These are phyloP conservation scores for Venturia canescens DNA, from an alignment of 1,140 invertebrate species.

Conservation along the genomic window DNA sequence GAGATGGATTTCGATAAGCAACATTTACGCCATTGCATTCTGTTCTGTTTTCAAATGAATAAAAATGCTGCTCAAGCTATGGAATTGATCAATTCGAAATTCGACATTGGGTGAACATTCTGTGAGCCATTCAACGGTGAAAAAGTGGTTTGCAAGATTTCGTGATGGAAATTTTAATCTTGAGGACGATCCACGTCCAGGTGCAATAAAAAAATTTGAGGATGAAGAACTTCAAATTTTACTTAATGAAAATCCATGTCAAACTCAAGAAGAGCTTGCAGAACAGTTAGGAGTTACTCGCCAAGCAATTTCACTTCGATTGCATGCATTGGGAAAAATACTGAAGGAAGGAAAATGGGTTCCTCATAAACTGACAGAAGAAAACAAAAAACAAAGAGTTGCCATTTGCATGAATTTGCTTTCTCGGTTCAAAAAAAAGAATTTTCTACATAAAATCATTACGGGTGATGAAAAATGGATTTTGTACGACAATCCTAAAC, in stretches of 20 bases:
- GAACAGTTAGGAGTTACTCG: slow-evolving; percentile 32
- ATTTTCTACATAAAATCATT: slow-evolving; percentile 16
- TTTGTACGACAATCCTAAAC: slow-evolving; percentile 22
- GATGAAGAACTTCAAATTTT: slow-evolving; percentile 45
- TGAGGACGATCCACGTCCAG: slow-evolving; percentile 41
- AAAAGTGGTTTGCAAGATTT: slow-evolving; percentile 30
- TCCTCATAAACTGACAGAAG: slow-evolving; percentile 41
- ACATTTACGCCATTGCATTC: slow-evolving; percentile 35
- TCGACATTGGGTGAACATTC: slow-evolving; percentile 14
- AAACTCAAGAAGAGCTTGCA: slow-evolving; percentile 49
- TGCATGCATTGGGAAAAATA: slow-evolving; percentile 56
- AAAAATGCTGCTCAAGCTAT: slow-evolving; percentile 26
- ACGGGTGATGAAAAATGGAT: slow-evolving; percentile 23
- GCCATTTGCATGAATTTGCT: not conserved
- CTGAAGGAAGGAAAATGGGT: slow-evolving; percentile 56
- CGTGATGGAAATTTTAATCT: slow-evolving; percentile 55
- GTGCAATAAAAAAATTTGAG: slow-evolving; percentile 39
- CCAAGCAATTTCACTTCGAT: slow-evolving; percentile 46
- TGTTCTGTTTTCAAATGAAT: slow-evolving; percentile 27
- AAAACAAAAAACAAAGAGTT: not conserved
- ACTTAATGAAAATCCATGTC: slow-evolving; percentile 46
- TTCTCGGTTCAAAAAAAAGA: not conserved
- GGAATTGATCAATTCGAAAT: slow-evolving; percentile 29
- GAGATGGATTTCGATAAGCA: slow-evolving; percentile 25
- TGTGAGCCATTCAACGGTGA: slow-evolving; percentile 2